Base-by-base conservation (phyloP, 2,888 invertebrate species). In the Amphimallon solstitiale region DNA sequence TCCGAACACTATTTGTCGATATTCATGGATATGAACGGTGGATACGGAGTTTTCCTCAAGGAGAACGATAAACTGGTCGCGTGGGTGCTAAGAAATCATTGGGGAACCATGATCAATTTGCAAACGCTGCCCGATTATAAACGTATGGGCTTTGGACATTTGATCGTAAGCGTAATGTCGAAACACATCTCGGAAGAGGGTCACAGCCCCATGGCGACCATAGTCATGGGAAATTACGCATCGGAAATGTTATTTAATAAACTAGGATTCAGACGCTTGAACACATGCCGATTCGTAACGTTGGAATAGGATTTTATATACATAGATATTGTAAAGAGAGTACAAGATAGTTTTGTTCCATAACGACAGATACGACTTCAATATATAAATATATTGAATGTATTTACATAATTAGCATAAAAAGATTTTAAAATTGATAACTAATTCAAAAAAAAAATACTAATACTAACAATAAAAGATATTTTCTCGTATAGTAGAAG, bases 1-100 rank as follows among this genome's bases (percentile, higher is more conserved):
- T 72, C 75, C 2, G 72, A 69, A 23, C 46, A 48, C 15, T 63
- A 66, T 19, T 23, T 66, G 12, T 52, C 52, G 48, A 54, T 48
- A n/a, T 56, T 63, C 19, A 45, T 66, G 10, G 63, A 63, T 19
- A 66, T 56, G 62, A 63, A 56, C 19, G 46, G 54, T 21, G 62
- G 63, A 1, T 48, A 56, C 23, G 66, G 66, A 10, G 62, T 66
- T n/a, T 66, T 66, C 34, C 19, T 63, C 2, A 66, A 66, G 19
- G 48, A 46, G n/a, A 54, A 51, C 37, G 48, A 56, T 14, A 52
- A 59, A 43, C 48, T 66, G n/a, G 56, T 66, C 9, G 52, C 66
- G 14, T 66, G 66, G 66, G 56, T 66, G 29, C 21, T 66, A 17
- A 45, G 52, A 21, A 66, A 62, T 19, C 54, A 52, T 43, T 56